Evolutionary conservation across 2,888 invertebrate genomes (phyloP), one percentile per base, ranked within the genome.

Genomic region (Neuroscelio doddi): DNA sequence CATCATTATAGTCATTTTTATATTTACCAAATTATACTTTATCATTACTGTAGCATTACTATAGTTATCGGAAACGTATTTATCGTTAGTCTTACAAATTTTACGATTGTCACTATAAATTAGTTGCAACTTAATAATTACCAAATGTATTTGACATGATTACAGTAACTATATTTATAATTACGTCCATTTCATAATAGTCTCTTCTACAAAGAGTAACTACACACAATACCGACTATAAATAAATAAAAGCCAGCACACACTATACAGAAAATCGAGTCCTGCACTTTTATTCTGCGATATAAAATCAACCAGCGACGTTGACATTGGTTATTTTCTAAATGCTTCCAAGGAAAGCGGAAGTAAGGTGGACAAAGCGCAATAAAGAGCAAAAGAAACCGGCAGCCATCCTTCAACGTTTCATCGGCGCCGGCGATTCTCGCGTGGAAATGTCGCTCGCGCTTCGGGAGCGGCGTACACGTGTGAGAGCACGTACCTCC

Each of bases 401-500:
- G 26, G 32, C 26, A 7, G 26, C 12, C 29, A 14, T 16, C 26
- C 12, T 27, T 29, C 38, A 17, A 46, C 30, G 30, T 16, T 42
- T 42, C 51, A 46, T 47, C 51, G 45, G 42, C 58, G 52, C 52
- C 59, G 59, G 47, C 27, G 38, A 52, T 51, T 46, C 45, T 59
- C 46, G 47, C 30, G 36, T 50, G 42, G 38, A 59, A 59, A 26
- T 59, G 61, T 52, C 52, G 52, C 52, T 51, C 30, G 15, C 47
- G 27, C n/a, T 41, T 36, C 24, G 30, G 7, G 30, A 27, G 34
- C 36, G 41, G 9, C 53, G 21, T 27, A 49, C 49, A 53, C 52
- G 53, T 50, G 58, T 52, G 58, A 46, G 55, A 59, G 57, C 59
- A 64, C 64, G 64, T 64, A 59, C 59, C 50, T 17, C 38, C 21